Conservation (phyloP, 2,113 vertebrate genomes). For the Chaenogobius annularis region DNA sequence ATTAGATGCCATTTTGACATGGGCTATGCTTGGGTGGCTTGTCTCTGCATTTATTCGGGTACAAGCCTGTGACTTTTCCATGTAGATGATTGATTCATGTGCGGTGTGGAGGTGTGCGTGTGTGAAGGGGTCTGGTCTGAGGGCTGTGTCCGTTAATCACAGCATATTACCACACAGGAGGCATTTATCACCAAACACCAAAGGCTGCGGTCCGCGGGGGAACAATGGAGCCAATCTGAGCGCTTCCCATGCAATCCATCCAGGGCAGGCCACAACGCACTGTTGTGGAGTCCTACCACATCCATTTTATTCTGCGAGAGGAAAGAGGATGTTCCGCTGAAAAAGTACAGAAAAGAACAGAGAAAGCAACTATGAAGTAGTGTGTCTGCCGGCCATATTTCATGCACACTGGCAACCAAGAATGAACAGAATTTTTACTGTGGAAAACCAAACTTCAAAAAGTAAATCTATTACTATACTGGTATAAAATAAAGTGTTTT, state of each 20-base stretch:
- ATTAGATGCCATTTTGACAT: not conserved
- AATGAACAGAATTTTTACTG: not conserved
- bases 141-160: constrained; percentile 77
- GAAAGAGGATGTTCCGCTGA: constrained; percentile 33
- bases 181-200: constrained; percentile 78
- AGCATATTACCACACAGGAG: constrained; percentile 74
- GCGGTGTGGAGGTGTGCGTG: constrained; percentile 48
- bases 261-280: constrained; percentile 56
- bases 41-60: constrained; percentile 53
- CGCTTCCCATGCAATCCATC: constrained; percentile 72
- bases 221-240: constrained; percentile 71
- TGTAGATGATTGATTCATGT: constrained; percentile 77
- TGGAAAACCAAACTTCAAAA: not conserved
- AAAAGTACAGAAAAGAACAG: constrained; percentile 35
- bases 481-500: not conserved
- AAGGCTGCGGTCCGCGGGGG: constrained; percentile 68
- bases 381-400: constrained; percentile 1
- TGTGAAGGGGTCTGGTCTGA: constrained; percentile 55
- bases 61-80: constrained; percentile 63
- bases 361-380: constrained; percentile 29
- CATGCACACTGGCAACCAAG: not conserved
- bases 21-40: not conserved
- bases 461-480: not conserved
- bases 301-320: constrained; percentile 57
- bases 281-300: constrained; percentile 46